Base-by-base conservation (phyloP, 2,888 invertebrate genomes). In the Elaeidobius kamerunicus region DNA sequence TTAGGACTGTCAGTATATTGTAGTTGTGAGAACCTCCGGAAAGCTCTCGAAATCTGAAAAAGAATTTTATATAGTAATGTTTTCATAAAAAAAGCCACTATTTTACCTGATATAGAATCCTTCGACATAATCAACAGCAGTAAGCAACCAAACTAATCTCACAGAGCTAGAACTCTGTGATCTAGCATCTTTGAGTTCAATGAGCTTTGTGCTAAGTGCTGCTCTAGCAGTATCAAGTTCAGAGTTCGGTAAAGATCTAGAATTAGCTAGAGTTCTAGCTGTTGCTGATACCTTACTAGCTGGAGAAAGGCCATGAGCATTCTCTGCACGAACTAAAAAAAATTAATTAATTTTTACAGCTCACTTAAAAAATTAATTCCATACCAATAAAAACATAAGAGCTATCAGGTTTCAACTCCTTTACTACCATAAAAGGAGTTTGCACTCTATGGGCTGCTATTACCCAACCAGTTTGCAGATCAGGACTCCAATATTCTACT, bases 261-360 rank as follows among this genome's bases (percentile, higher is more conserved):
- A 78, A 69, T 84, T 83, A 36, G 76, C 78, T 41, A 79, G 73
- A 5, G 91, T 91, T 61, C 83, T 81, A 18, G 86, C 83, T 11
- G 81, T 76, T 59, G 83, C 82, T 15, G 91, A 90, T 20, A 87
- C 74, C 11, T 82, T 80, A 63, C 91, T 90, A 2, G 93, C 92
- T 32, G 85, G 80, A 1, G 91, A 89, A 36, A 91, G 76, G 9
- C 93, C 93, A 67, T 91, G 86, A 9, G 84, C 81, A 70, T 92
- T 94, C 75, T 90, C 88, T 0, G 92, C 91, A 45, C 88, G 80
- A 28, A 94, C 86, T 55, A 91, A 14, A 54, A 47, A 32, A 23
- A 27, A 28, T n/a, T n/a, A n/a, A n/a, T n/a, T n/a, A n/a, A n/a
- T n/a, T n/a, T n/a, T n/a, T n/a, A n/a, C n/a, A n/a, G n/a, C n/a